Conservation (phyloP, 1,140 invertebrate genomes). For the Pararge aegeria region DNA sequence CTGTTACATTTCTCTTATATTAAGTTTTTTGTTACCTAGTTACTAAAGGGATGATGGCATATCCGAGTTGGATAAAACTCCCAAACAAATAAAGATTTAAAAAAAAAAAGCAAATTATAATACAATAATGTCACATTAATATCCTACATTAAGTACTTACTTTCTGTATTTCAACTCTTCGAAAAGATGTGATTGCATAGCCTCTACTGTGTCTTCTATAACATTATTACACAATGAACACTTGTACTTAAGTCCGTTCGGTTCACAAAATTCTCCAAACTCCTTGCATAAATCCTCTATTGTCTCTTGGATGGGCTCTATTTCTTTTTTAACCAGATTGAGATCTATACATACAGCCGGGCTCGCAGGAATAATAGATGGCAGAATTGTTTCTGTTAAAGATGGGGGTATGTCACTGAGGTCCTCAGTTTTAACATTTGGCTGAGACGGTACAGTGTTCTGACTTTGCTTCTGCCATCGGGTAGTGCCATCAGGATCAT, state of each 20-base stretch:
- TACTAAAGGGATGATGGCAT: too few relatives aligned
- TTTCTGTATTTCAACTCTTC: slow-evolving; percentile 69
- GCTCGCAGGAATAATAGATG: neutral
- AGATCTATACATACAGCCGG: slow-evolving; percentile 44
- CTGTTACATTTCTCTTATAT: too few relatives aligned
- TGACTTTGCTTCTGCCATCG: slow-evolving; percentile 55
- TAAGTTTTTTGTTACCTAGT: too few relatives aligned
- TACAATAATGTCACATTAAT: too few relatives aligned
- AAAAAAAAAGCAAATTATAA: too few relatives aligned
- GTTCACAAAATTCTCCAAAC: slow-evolving; percentile 59
- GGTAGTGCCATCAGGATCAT: slow-evolving; percentile 48
- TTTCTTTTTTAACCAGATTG: slow-evolving; percentile 58
- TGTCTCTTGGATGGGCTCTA: slow-evolving; percentile 27
- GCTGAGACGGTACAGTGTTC: slow-evolving; percentile 23
- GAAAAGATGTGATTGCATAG: slow-evolving; percentile 65
- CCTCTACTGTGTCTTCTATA: slow-evolving; percentile 48
- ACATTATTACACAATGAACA: slow-evolving; percentile 57
- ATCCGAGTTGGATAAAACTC: too few relatives aligned
- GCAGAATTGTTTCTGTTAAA: slow-evolving; percentile 1
- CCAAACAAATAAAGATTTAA: too few relatives aligned
- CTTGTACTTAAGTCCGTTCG: slow-evolving; percentile 59
- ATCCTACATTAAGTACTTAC: slow-evolving; percentile 46
- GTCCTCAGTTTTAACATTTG: slow-evolving; percentile 47
- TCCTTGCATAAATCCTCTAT: slow-evolving; percentile 44
- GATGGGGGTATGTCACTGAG: slow-evolving; percentile 1